Conservation (phyloP, 2,888 invertebrate genomes). For the Stenchaetothrips biformis region DNA sequence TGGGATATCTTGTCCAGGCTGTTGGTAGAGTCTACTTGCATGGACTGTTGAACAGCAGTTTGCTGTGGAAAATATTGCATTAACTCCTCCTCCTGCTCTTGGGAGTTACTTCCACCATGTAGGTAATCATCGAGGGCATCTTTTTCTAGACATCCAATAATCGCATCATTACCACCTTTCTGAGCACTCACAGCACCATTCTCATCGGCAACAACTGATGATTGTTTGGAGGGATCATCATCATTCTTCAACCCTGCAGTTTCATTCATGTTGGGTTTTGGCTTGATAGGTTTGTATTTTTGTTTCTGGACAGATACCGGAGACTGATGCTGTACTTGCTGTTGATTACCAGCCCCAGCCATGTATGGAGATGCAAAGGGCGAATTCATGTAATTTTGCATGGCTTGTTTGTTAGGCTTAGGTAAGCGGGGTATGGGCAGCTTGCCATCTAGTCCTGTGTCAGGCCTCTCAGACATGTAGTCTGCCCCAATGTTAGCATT, state of each 20-base stretch:
- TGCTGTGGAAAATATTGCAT: constrained; percentile 72
- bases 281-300: constrained; percentile 53
- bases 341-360: not conserved
- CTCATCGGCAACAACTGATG: not conserved
- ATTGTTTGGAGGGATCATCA: not conserved
- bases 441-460: constrained; percentile 28
- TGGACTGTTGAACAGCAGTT: constrained; percentile 37
- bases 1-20: constrained; percentile 56
- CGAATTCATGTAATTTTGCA: not conserved
- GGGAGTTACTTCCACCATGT: constrained; percentile 67
- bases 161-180: constrained; percentile 33
- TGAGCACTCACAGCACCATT: constrained; percentile 12
- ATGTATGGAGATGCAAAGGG: not conserved
- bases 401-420: constrained; percentile 27
- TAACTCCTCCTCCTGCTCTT: constrained; percentile 78
- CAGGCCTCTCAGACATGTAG: not conserved
- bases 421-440: constrained; percentile 34
- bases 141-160: constrained; percentile 54
- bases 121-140: constrained; percentile 78
- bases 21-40: constrained; percentile 46
- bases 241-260: not conserved
- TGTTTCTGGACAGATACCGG: constrained; percentile 37
- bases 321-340: constrained; percentile 27
- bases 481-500: not conserved
- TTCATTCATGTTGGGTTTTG: constrained; percentile 43